These are phyloP conservation scores for Entomyzon cyanotis DNA, from an alignment of 2,113 vertebrate genomes.

Conservation along the genomic window DNA sequence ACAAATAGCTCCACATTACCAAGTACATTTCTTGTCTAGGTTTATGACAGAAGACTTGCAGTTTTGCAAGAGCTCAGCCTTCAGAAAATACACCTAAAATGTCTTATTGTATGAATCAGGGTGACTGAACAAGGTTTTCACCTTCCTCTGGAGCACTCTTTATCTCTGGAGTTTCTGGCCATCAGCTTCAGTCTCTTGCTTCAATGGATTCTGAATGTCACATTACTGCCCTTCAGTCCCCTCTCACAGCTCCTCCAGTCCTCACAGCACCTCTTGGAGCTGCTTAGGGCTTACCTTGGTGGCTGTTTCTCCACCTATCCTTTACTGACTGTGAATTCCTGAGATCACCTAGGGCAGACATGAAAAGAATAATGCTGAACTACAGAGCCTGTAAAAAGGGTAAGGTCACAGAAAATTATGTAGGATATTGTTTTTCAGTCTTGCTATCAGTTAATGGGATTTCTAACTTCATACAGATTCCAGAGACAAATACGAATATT, in stretches of 20 bases:
- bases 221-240: background rate
- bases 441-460: background rate
- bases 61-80: constrained; percentile 51
- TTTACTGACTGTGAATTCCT: background rate
- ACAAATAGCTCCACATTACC: constrained; percentile 59
- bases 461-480: background rate
- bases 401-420: background rate
- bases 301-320: background rate
- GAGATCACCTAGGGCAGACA: background rate
- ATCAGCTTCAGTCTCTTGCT: background rate
- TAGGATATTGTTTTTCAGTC: rapidly evolving
- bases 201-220: background rate
- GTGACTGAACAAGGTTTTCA: background rate
- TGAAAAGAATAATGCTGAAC: background rate
- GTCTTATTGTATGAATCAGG: background rate
- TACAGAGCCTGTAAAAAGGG: background rate
- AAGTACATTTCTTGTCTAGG: constrained; percentile 47
- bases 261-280: background rate
- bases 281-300: background rate
- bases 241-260: background rate
- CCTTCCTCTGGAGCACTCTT: background rate
- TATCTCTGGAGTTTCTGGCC: background rate
- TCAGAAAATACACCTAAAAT: constrained; percentile 24
- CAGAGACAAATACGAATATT: background rate
- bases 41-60: constrained; percentile 58